phyloP scores from a whole-genome alignment of 2,113 vertebrate species.

The Oryzias celebensis region DNA sequence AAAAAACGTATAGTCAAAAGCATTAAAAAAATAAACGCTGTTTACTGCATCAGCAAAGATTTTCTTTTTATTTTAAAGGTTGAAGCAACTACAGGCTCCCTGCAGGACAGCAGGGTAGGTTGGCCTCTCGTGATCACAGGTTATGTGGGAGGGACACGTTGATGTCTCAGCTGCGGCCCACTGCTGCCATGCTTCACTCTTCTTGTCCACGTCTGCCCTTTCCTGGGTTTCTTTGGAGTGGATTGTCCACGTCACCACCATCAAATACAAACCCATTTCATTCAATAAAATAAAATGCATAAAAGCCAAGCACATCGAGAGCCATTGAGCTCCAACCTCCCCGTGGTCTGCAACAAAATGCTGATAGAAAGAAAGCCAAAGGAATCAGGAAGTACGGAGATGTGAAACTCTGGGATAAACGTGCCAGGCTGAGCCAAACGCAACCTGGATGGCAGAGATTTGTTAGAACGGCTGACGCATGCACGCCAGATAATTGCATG shows the following conservation, averaged over 20 bases:
- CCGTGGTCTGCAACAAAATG: background rate
- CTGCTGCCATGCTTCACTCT: constrained; percentile 40
- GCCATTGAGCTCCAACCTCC: too few species aligned
- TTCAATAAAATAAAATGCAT: background rate
- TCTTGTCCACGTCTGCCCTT: constrained; percentile 64
- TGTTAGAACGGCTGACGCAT: background rate
- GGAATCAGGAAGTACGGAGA: constrained; percentile 55
- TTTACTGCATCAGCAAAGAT: too few species aligned
- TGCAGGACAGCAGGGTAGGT: too few species aligned
- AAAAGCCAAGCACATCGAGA: background rate
- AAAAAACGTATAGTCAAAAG: too few species aligned
- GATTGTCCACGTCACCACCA: constrained; percentile 45
- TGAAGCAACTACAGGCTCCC: too few species aligned
- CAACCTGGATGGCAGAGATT: background rate
- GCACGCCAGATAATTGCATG: background rate
- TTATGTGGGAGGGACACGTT: constrained; percentile 42
- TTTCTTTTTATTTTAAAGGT: too few species aligned
- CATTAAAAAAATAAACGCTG: too few species aligned
- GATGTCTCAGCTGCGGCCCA: constrained; percentile 49
- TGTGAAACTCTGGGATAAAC: constrained; percentile 6
- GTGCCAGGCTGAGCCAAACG: background rate
- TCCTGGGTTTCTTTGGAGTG: background rate
- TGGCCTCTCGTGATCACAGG: constrained; percentile 23
- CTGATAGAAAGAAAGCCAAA: background rate
- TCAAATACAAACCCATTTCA: background rate